Base-by-base conservation (phyloP, 2,797 vertebrate genomes). In the Aphelocoma californica region DNA sequence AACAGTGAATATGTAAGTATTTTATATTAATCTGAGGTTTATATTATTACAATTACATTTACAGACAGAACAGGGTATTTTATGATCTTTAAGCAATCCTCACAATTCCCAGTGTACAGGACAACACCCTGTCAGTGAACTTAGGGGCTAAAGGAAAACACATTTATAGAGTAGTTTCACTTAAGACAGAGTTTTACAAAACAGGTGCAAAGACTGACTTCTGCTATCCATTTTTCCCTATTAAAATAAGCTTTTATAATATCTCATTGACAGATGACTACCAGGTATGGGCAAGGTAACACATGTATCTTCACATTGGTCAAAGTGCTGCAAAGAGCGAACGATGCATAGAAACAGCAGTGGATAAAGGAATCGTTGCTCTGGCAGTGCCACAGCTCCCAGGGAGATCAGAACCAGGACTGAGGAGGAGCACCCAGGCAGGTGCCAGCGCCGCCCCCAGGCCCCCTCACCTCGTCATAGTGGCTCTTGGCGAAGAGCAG, bases 401-500 rank as follows among this genome's bases (percentile, higher is more conserved):
- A 12, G 7, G 32, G 40, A 36, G 32, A 5, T 14, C 44, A 65
- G 60, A 3, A 14, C 1, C 69, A 57, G 58, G 32, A 2, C 6
- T 3, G 1, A 6, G 0, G 14, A 17, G 38, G 47, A n/a, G 7
- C 36, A 1, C 0, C 10, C 45, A 7, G n/a, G 40, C 51, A 29
- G 24, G n/a, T 32, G 18, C 18, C 48, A 23, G 29, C 11, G 25
- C 3, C 58, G 36, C 18, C 20, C 42, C 40, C 20, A 23, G 5
- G n/a, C 56, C 18, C 77, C 91, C 97, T 92, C 97, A 99, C 99
- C 98, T 99, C 99, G 73, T 99, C 99, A 19, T 99, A 99, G 97
- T 99, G 99, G 97, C 99, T 99, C 98, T 99, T 99, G 96, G 99
- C 99, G 91, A 99, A 99, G 64, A 99, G 98, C 95, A 99, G 98